Percentiles rank a stretch among this genome's conserved stretches.
These are phyloP conservation scores for Pseudomyrmex gracilis DNA, from an alignment of 1,140 invertebrate genomes.

Conservation along the genomic window DNA sequence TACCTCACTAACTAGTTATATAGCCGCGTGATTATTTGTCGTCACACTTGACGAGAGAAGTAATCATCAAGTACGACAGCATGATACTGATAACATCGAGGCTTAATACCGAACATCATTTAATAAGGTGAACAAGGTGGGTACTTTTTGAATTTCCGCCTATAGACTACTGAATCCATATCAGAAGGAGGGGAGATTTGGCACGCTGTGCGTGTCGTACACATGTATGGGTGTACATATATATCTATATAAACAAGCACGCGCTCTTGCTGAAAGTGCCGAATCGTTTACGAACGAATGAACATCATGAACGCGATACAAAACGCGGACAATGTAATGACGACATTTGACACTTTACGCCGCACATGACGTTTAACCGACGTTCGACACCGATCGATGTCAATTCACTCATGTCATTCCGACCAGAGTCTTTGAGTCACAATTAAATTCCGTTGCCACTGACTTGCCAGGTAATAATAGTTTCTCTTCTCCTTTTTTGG, in stretches of 20 bases:
- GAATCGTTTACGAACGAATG: too few species aligned
- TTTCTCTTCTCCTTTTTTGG: background rate
- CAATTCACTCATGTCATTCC: background rate
- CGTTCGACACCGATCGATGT: background rate
- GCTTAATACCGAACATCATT: constrained; percentile 31
- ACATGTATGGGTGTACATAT: too few species aligned
- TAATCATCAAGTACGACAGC: background rate
- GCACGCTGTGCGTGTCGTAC: too few species aligned
- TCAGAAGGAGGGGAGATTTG: background rate
- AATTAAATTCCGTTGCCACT: background rate
- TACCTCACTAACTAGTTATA: background rate
- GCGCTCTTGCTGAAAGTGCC: background rate
- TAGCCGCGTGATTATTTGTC: background rate
- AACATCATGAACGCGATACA: background rate
- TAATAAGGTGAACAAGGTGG: constrained; percentile 11
- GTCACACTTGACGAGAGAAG: background rate
- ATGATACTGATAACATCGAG: constrained; percentile 21
- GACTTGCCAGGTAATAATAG: background rate
- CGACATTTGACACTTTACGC: constrained; percentile 5
- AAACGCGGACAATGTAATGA: too few species aligned
- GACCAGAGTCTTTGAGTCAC: too few species aligned
- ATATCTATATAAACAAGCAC: background rate
- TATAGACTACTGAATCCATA: background rate
- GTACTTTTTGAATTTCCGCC: constrained; percentile 37
- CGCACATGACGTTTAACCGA: background rate